Base-by-base conservation (phyloP, 2,797 vertebrate genomes). In the Centroberyx gerrardi region DNA sequence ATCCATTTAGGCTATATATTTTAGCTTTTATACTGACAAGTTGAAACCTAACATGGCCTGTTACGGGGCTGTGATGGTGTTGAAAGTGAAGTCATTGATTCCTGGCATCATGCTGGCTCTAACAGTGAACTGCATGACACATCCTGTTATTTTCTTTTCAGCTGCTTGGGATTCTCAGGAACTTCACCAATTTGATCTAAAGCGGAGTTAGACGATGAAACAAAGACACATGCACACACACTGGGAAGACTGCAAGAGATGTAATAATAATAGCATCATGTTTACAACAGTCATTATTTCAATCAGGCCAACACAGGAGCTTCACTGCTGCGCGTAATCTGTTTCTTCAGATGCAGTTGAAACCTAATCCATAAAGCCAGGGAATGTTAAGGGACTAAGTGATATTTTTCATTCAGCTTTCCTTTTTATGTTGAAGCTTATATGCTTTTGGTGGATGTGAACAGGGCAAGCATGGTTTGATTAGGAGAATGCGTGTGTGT, bases 81-180 rank as follows among this genome's bases (percentile, higher is more conserved):
- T 18, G n/a, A 52, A n/a, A n/a, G 5, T 52, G 49, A 8, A n/a
- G 3, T 22, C n/a, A 22, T 0, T 8, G 14, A 22, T 18, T n/a
- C n/a, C 53, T 29, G 28, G 13, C 10, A 31, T 22, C 28, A 15
- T 14, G n/a, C 6, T 28, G 31, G 13, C 22, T 22, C 18, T 28
- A 62, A 17, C 54, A 46, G 28, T 51, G 53, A 59, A 6, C 40
- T 40, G 9, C 15, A 38, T 38, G 40, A 53, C 70, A 27, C 65
- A 73, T 75, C 64, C 73, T 59, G 59, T 65, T 54, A 33, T 61
- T 58, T 61, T 69, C 40, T 40, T 58, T 49, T 73, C 52, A 33
- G 67, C 56, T 68, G 59, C 52, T 71, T 29, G 12, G 65, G 36
- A 68, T 51, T 74, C 38, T 51, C 7, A 27, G 49, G 62, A 73